Evolutionary conservation across 2,888 invertebrate species (phyloP), one percentile per base, ranked within the genome.

Genomic region (Tridacna gigas): DNA sequence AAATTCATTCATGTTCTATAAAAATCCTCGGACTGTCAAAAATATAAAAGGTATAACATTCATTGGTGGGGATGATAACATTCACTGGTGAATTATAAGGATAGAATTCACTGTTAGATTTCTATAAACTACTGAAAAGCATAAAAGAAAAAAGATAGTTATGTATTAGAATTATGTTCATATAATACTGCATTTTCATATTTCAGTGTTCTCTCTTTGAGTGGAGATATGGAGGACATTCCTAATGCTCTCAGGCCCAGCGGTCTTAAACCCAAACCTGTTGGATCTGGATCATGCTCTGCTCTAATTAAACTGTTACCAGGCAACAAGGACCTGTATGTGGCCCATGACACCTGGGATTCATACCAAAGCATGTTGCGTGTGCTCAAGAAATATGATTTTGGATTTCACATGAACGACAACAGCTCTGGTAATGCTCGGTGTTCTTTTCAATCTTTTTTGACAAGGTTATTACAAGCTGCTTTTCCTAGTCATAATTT

Each of bases 361-460:
- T 97, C 97, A 85, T 98, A 97, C 93, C 96, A 96, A 51, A 96
- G 96, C 86, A 98, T 98, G 98, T 95, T 97, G 83, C 96, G 98
- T 80, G 96, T 98, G 56, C 95, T 97, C 92, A 98, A 98, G 94
- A 96, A 96, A 80, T 98, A 98, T 95, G 97, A 97, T 91, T 96
- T 98, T 84, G 86, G 86, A 60, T 90, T 85, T 79, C 86, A 88
- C 45, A 51, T 48, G 48, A 51, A n/a, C 48, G 71, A 71, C 51
- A 71, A 71, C 63, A 65, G 63, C n/a, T 22, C 71, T 45, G 78
- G 69, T 69, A 60, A 37, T 37, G 37, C 37, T 37, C 7, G 2
- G 2, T 37, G 7, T 37, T 37, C 37, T 37, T 37, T 37, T 37
- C 7, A 4, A 37, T 37, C 37, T 37, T 37, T 37, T 4, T 2